phyloP scores from a whole-genome alignment of 2,888 invertebrate species.

The Phyllotreta striolata region DNA sequence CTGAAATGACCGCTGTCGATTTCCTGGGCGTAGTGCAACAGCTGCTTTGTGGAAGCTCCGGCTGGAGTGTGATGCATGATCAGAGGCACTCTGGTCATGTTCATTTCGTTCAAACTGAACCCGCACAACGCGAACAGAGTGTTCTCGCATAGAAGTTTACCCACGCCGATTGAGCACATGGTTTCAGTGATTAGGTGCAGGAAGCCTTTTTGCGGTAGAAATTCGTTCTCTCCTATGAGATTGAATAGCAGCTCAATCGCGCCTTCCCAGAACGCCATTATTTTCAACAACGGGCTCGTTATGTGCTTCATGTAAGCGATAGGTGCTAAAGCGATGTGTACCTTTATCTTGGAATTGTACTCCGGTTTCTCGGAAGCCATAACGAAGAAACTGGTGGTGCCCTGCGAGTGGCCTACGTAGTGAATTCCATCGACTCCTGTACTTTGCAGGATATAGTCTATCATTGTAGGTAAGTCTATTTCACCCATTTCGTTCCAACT shows the following conservation, averaged over 20 bases:
- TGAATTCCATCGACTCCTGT: constrained; percentile 71
- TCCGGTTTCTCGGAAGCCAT: constrained; percentile 72
- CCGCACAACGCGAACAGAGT: constrained; percentile 53
- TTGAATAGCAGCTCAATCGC: constrained; percentile 10
- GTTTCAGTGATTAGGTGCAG: not conserved
- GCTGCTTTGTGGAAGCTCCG: constrained; percentile 68
- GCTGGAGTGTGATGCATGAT: constrained; percentile 50
- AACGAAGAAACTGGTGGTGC: constrained; percentile 74
- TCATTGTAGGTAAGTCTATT: constrained; percentile 81
- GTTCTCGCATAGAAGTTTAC: constrained; percentile 49
- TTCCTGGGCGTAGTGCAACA: constrained; percentile 76
- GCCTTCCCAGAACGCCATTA: constrained; percentile 35
- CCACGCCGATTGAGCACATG: constrained; percentile 6
- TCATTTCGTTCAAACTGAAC: constrained; percentile 53
- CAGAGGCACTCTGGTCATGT: constrained; percentile 49
- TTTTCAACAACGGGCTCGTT: constrained; percentile 52
- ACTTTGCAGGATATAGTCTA: constrained; percentile 72
- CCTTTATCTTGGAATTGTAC: constrained; percentile 72
- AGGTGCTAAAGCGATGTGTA: constrained; percentile 74
- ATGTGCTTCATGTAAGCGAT: constrained; percentile 71
- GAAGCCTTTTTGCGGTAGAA: constrained; percentile 21
- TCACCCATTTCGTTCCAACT: constrained; percentile 86
- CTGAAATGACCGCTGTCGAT: constrained; percentile 57
- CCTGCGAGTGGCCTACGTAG: constrained; percentile 85
- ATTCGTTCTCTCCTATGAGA: constrained; percentile 28